Evolutionary conservation across 2,888 invertebrate genomes (phyloP).

Genomic region (Thereva unica): DNA sequence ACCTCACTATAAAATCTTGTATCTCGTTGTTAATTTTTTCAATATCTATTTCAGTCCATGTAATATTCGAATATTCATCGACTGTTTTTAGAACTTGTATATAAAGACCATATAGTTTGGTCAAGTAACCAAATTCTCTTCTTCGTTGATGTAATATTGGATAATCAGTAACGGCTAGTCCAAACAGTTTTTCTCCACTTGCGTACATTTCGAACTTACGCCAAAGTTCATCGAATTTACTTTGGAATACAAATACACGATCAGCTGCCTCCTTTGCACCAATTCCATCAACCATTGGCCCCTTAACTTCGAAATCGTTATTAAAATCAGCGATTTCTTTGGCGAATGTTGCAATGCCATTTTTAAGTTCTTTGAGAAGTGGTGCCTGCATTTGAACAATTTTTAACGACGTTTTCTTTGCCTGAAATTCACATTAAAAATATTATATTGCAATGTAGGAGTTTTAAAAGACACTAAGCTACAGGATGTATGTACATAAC

Average conservation of each 20-base stretch:
- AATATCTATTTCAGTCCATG: constrained; percentile 83
- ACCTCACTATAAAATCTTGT: constrained; percentile 81
- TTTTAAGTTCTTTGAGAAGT: constrained; percentile 71
- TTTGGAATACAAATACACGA: constrained; percentile 74
- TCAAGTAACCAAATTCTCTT: constrained; percentile 81
- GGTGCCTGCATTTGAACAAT: constrained; percentile 72
- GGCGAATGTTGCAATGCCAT: constrained; percentile 70
- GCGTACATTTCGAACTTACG: constrained; percentile 79
- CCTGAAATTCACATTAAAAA: constrained; percentile 41
- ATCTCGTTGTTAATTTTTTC: constrained; percentile 79
- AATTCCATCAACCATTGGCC: constrained; percentile 84
- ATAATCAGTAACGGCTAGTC: constrained; percentile 81
- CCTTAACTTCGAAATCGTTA: constrained; percentile 71
- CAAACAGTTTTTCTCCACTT: constrained; percentile 83
- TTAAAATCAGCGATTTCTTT: constrained; percentile 72
- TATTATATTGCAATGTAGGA: no score
- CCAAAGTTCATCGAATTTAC: constrained; percentile 82
- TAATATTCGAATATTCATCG: constrained; percentile 82
- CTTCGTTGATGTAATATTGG: constrained; percentile 77
- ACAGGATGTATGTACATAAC: no score
- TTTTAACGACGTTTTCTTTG: constrained; percentile 49
- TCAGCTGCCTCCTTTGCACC: constrained; percentile 86
- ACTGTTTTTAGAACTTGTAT: constrained; percentile 83
- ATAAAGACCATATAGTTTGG: constrained; percentile 78
- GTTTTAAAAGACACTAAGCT: no score